Evolutionary conservation across 2,888 invertebrate genomes (phyloP).

Genomic region (Nephrocerus scutellatus): DNA sequence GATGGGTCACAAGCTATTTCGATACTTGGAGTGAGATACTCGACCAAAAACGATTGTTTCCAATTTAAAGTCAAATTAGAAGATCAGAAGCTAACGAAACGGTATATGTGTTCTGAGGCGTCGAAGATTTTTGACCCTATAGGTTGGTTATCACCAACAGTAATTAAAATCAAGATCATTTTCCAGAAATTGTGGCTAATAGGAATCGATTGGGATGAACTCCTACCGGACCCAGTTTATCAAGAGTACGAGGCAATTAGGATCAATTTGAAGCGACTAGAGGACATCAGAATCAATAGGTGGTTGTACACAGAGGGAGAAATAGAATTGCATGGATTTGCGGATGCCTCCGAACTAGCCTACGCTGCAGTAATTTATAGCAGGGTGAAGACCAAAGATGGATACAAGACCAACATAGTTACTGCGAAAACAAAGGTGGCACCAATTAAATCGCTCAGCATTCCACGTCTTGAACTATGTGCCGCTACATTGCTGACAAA

Average conservation of each 20-base stretch:
- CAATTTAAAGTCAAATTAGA: too few species aligned
- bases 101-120: constrained; percentile 8
- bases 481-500: too few species aligned
- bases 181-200: constrained; percentile 7
- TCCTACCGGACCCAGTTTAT: background rate
- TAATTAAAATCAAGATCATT: constrained; percentile 8
- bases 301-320: background rate
- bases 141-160: constrained; percentile 6
- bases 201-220: constrained; percentile 6
- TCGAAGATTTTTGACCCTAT: constrained; percentile 8
- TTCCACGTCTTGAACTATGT: too few species aligned
- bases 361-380: constrained; percentile 10
- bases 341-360: constrained; percentile 10
- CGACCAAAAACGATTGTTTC: constrained; percentile 9
- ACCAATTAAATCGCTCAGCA: too few species aligned
- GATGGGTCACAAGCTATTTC: constrained; percentile 12
- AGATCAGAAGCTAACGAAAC: constrained; percentile 6
- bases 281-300: background rate
- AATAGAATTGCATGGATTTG: constrained; percentile 10
- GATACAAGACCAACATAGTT: too few species aligned
- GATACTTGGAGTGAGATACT: constrained; percentile 8
- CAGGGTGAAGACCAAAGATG: too few species aligned
- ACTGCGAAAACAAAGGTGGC: too few species aligned
- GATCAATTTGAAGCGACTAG: background rate
- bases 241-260: constrained; percentile 9